Percentiles rank a stretch among this genome's conserved stretches.
These are phyloP conservation scores for Meloe dianella DNA, from an alignment of 2,888 invertebrate species.

Conservation along the genomic window DNA sequence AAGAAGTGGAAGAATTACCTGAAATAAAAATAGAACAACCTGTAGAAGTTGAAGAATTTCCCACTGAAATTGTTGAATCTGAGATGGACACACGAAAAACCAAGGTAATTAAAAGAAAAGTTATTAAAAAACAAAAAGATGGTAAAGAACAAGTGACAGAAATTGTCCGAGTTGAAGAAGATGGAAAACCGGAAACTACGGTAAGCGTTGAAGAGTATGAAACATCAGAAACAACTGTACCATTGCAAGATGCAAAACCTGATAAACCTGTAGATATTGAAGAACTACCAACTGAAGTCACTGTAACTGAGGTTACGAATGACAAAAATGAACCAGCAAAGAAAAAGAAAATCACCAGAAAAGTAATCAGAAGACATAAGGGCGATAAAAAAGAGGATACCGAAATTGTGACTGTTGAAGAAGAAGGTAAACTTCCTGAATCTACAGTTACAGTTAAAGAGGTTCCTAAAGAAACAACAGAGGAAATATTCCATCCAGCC, in stretches of 20 bases:
- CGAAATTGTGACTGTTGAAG: constrained; percentile 48
- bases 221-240: constrained; percentile 37
- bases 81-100: constrained; percentile 46
- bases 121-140: constrained; percentile 52
- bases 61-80: constrained; percentile 40
- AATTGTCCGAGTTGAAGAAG: constrained; percentile 61
- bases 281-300: constrained; percentile 51
- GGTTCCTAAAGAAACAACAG: constrained; percentile 20
- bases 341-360: constrained; percentile 39
- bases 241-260: background rate
- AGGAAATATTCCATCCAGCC: background rate
- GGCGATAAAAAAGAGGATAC: constrained; percentile 56
- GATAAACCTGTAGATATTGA: constrained; percentile 36
- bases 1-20: constrained; percentile 40
- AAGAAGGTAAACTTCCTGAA: constrained; percentile 41
- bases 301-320: constrained; percentile 39
- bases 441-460: constrained; percentile 29
- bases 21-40: constrained; percentile 36
- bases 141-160: constrained; percentile 53
- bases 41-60: constrained; percentile 53
- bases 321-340: constrained; percentile 38
- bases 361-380: constrained; percentile 53
- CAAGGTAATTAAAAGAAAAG: constrained; percentile 48
- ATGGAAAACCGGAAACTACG: constrained; percentile 57
- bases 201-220: constrained; percentile 57